Percentiles rank a stretch among this genome's conserved stretches.
These are phyloP conservation scores for Drosophila austrosaltans DNA, from an alignment of 2,888 invertebrate genomes.

Conservation along the genomic window DNA sequence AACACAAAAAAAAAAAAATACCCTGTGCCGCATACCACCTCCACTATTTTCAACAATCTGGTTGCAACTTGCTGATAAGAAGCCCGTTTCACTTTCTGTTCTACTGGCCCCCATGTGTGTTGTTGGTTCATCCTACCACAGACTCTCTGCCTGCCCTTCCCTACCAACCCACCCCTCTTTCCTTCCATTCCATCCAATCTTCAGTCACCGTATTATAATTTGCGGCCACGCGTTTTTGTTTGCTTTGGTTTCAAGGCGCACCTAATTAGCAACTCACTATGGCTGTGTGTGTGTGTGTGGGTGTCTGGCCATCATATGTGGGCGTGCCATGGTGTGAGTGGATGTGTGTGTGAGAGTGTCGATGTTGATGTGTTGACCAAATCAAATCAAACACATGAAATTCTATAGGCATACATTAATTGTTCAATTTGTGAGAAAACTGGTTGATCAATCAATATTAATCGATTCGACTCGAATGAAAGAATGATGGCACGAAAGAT, in stretches of 20 bases:
- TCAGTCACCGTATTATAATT: constrained; percentile 25
- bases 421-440: constrained; percentile 38
- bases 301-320: constrained; percentile 14
- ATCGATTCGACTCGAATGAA: constrained; percentile 1
- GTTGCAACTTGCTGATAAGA: constrained; percentile 54
- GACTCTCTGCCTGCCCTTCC: not conserved
- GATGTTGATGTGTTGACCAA: constrained; percentile 7
- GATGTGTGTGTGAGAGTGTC: constrained; percentile 38
- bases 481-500: not conserved
- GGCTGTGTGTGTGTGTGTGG: constrained; percentile 13
- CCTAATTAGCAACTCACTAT: constrained; percentile 52
- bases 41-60: constrained; percentile 14
- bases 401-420: constrained; percentile 35
- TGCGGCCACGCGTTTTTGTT: constrained; percentile 52
- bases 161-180: not conserved
- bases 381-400: constrained; percentile 15
- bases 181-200: not conserved
- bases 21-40: not conserved
- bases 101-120: not conserved
- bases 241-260: constrained; percentile 48
- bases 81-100: constrained; percentile 46
- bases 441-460: constrained; percentile 13
- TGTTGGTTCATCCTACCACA: not conserved
- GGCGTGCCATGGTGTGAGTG: constrained; percentile 16
- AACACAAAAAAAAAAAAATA: too few relatives aligned